Conservation (phyloP, 1,140 invertebrate species). For the Hesperophylax magnus region DNA sequence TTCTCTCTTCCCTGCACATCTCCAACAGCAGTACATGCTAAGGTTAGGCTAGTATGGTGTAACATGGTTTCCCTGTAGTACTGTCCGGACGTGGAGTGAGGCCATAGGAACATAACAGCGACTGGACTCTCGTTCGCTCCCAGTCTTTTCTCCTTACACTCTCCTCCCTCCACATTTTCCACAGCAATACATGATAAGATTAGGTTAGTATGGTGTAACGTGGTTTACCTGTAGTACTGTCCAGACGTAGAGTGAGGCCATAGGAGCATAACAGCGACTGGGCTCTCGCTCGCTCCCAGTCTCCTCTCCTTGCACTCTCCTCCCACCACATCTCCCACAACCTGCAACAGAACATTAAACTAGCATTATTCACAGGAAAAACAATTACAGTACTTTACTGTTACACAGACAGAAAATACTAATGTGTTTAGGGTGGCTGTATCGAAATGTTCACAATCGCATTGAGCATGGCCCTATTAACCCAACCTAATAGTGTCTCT, state of each 20-base stretch:
- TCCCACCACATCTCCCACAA: conserved; percentile 86
- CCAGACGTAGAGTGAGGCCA: conserved; percentile 85
- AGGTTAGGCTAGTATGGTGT: too few species aligned
- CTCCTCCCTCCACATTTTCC: conserved; percentile 85
- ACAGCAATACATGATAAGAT: conserved; percentile 65
- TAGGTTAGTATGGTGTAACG: too few species aligned
- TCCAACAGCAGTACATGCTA: conserved; percentile 63
- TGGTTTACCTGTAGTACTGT: conserved; percentile 66
- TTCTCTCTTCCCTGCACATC: conserved; percentile 86
- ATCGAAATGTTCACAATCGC: too few species aligned
- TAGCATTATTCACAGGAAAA: too few species aligned
- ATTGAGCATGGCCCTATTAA: too few species aligned
- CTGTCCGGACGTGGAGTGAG: conserved; percentile 75
- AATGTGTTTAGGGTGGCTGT: too few species aligned
- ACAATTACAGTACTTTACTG: too few species aligned
- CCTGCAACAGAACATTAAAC: conserved; percentile 65
- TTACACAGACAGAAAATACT: too few species aligned
- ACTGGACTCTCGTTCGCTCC: conserved; percentile 91
- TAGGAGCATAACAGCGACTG: conserved; percentile 92
- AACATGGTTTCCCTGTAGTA: conserved; percentile 61
- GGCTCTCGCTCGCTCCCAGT: conserved; percentile 88
- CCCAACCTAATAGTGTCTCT: too few species aligned
- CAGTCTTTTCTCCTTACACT: conserved; percentile 93
- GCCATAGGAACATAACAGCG: conserved; percentile 94
- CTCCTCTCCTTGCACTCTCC: conserved; percentile 94